Evolutionary conservation across 2,888 invertebrate species (phyloP).

Genomic region (Perdita meconis): DNA sequence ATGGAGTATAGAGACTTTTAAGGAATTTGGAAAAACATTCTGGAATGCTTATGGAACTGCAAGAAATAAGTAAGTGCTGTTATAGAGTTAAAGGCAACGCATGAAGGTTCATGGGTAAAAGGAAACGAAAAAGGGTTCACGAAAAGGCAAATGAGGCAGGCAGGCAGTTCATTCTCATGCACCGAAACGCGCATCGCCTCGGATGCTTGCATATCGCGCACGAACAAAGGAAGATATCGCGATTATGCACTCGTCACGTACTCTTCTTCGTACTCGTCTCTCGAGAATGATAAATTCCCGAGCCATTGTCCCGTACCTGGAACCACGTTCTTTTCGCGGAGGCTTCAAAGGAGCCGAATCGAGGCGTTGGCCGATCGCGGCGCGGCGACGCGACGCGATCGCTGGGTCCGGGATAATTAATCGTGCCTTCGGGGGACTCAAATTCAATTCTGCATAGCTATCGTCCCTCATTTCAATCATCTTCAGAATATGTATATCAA

Average conservation of each 20-base stretch:
- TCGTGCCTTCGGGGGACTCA: constrained; percentile 12
- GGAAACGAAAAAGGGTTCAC: too few species aligned
- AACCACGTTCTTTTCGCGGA: constrained; percentile 59
- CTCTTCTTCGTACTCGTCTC: constrained; percentile 40
- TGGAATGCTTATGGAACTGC: too few species aligned
- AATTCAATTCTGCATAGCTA: not conserved
- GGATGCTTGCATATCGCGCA: constrained; percentile 36
- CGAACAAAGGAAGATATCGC: constrained; percentile 58
- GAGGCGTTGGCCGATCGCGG: constrained; percentile 41
- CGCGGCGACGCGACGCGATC: constrained; percentile 14
- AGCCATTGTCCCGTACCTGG: constrained; percentile 64
- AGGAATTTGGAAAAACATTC: too few species aligned
- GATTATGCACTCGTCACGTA: constrained; percentile 68
- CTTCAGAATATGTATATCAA: too few species aligned
- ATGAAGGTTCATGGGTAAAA: too few species aligned
- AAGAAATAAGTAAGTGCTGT: too few species aligned
- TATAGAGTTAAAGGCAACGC: too few species aligned
- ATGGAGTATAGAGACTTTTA: too few species aligned
- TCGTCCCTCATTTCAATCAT: too few species aligned
- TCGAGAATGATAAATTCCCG: constrained; percentile 65
- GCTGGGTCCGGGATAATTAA: constrained; percentile 28
- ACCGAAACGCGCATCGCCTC: constrained; percentile 44
- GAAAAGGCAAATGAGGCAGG: not conserved
- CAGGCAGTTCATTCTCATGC: constrained; percentile 59
- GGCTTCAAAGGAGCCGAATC: constrained; percentile 59